phyloP scores from a whole-genome alignment of 2,888 invertebrate species.

The Sepioteuthis lessoniana region DNA sequence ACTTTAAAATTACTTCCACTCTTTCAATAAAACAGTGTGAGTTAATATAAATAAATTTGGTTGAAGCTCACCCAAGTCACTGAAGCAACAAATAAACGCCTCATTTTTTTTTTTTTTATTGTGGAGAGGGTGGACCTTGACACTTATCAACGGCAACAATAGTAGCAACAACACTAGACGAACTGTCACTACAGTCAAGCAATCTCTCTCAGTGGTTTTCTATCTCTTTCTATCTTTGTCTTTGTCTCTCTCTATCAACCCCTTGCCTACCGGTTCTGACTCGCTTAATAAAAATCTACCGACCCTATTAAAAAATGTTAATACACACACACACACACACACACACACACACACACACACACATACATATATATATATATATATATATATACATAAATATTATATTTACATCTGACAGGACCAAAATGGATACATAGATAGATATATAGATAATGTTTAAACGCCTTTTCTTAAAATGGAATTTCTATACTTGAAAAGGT shows the following conservation, averaged over 20 bases:
- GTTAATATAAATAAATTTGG: neutral
- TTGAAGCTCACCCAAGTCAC: neutral
- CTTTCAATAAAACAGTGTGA: neutral
- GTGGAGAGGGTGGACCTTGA: no score
- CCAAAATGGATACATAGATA: no score
- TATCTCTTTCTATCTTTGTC: no score
- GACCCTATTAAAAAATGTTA: neutral
- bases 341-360: neutral
- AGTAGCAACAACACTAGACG: no score
- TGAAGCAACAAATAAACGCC: neutral
- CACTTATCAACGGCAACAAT: no score
- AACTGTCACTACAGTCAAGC: no score
- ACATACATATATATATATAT: no score
- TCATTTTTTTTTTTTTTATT: neutral
- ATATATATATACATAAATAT: no score
- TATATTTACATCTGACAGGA: no score
- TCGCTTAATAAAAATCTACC: neutral
- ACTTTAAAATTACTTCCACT: neutral
- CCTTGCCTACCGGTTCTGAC: neutral
- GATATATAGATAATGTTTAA: no score
- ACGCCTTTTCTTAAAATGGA: no score
- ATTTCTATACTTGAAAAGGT: no score
- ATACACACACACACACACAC: neutral
- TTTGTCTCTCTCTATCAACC: neutral
- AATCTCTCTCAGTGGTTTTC: neutral